These are phyloP conservation scores for Lycophotia porphyrea DNA, from an alignment of 2,888 invertebrate genomes.

Conservation along the genomic window DNA sequence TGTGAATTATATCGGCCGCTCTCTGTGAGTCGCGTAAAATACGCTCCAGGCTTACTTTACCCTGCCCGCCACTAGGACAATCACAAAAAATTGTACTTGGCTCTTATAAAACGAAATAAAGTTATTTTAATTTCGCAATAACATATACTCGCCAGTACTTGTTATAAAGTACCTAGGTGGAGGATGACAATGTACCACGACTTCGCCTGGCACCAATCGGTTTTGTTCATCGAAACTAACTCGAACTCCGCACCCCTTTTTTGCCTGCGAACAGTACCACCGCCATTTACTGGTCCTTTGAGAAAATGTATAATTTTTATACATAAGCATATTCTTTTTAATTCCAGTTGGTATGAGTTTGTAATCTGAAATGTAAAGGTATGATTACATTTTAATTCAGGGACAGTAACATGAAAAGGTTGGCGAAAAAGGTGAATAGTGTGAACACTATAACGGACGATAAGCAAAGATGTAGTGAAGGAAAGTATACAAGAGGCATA, in stretches of 20 bases:
- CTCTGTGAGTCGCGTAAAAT: background rate
- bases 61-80: too few species aligned
- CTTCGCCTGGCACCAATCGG: conserved; percentile 1
- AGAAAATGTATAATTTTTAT: conserved; percentile 38
- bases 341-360: conserved; percentile 39
- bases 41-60: too few species aligned
- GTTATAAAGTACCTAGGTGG: conserved; percentile 31
- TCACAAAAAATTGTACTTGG: background rate
- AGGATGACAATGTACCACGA: conserved; percentile 41
- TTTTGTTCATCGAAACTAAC: conserved; percentile 33
- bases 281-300: conserved; percentile 19
- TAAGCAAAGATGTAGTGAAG: too few species aligned
- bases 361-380: conserved; percentile 26
- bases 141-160: conserved; percentile 35
- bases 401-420: too few species aligned
- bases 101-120: conserved; percentile 8
- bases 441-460: too few species aligned
- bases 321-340: conserved; percentile 43
- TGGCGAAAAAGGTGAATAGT: too few species aligned
- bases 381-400: too few species aligned
- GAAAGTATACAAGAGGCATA: too few species aligned
- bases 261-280: conserved; percentile 55
- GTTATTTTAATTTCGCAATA: conserved; percentile 10
- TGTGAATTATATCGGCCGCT: background rate
- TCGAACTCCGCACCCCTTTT: conserved; percentile 39